Evolutionary conservation across 30 jellyfish, hydroid and myxozoan genomes (phyloP).

Genomic region (Cassiopea andromeda): DNA sequence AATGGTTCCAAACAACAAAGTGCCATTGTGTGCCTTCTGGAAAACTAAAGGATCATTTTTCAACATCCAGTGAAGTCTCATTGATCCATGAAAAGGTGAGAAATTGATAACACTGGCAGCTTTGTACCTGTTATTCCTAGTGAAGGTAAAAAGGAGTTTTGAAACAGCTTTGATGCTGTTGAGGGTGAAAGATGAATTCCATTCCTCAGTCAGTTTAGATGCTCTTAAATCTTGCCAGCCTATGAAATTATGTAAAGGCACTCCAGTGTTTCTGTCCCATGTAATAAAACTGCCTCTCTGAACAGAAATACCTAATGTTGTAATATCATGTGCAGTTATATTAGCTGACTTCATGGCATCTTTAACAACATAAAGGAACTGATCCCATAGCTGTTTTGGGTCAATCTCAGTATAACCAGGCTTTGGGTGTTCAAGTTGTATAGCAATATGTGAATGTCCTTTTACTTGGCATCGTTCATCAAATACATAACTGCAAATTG

Average conservation of each 20-base stretch:
- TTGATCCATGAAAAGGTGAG: conserved; percentile 55
- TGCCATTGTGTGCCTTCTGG: conserved; percentile 67
- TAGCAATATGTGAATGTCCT: conserved; percentile 21
- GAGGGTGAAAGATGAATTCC: conserved; percentile 64
- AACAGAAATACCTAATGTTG: conserved; percentile 75
- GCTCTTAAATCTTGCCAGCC: conserved; percentile 96
- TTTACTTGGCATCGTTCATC: conserved; percentile 51
- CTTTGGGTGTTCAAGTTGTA: conserved; percentile 66
- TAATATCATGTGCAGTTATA: conserved; percentile 63
- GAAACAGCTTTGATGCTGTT: conserved; percentile 18
- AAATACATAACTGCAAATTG: conserved; percentile 50
- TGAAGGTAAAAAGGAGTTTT: conserved; percentile 27
- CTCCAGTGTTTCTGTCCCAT: conserved; percentile 92
- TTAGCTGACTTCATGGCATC: conserved; percentile 64
- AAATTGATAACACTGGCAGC: conserved; percentile 67
- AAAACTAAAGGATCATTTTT: conserved; percentile 60
- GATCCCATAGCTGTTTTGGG: conserved; percentile 85
- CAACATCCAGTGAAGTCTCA: conserved; percentile 75
- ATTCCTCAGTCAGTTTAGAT: conserved; percentile 41
- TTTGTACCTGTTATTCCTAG: conserved; percentile 51
- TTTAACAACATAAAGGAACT: conserved; percentile 57
- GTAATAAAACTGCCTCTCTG: conserved; percentile 86
- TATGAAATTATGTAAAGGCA: conserved; percentile 75
- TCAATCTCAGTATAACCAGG: conserved; percentile 80
- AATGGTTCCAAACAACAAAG: conserved; percentile 82